Evolutionary conservation across 2,888 invertebrate species (phyloP).

Genomic region (Pandemis corylana): DNA sequence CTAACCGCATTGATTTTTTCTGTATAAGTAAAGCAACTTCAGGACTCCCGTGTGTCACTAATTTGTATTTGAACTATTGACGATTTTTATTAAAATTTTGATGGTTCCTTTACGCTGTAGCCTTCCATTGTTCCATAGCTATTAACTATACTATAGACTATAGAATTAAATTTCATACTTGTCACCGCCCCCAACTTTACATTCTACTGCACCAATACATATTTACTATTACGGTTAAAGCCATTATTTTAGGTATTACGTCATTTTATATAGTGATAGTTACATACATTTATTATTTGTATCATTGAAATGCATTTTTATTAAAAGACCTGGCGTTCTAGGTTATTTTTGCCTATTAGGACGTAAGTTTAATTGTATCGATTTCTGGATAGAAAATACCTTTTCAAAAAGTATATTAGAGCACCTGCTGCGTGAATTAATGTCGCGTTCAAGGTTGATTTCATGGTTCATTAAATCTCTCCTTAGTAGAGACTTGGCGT

Average conservation of each 20-base stretch:
- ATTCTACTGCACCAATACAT: slow-evolving; percentile 39
- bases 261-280: slow-evolving; percentile 21
- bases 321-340: slow-evolving; percentile 12
- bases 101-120: not conserved
- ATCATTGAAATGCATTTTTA: slow-evolving; percentile 21
- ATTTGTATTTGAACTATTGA: not conserved
- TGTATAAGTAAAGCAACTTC: too few relatives aligned
- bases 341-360: not conserved
- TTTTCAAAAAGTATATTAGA: not conserved
- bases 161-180: slow-evolving; percentile 42
- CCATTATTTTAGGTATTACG: slow-evolving; percentile 28
- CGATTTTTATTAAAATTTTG: not conserved
- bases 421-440: not conserved
- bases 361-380: slow-evolving; percentile 1
- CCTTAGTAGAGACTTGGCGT: not conserved
- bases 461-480: not conserved
- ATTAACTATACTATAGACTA: slow-evolving; percentile 18
- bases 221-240: slow-evolving; percentile 29
- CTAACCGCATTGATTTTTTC: too few relatives aligned
- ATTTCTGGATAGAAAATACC: slow-evolving; percentile 7
- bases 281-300: slow-evolving; percentile 20
- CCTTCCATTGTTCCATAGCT: slow-evolving; percentile 14
- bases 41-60: not conserved
- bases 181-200: slow-evolving; percentile 44
- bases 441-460: not conserved